These are phyloP conservation scores for Kryptolebias ocellatus DNA, from an alignment of 2,797 vertebrate genomes.

Conservation along the genomic window DNA sequence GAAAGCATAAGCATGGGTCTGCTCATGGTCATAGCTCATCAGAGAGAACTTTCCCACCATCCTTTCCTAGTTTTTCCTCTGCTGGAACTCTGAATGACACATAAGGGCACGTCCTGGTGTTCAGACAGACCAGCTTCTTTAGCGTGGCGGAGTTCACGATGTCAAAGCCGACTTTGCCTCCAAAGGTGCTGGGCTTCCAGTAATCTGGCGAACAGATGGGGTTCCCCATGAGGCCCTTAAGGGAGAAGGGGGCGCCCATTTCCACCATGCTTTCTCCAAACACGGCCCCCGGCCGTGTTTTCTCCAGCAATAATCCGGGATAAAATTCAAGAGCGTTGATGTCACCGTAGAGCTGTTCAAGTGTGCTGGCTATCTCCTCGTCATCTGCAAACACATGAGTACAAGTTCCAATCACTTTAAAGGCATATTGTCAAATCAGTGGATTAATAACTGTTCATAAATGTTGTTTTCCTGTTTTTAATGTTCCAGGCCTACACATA, in stretches of 20 bases:
- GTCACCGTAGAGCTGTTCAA: slow-evolving; percentile 91
- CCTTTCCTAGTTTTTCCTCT: slow-evolving; percentile 21
- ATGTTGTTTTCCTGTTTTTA: too few species aligned
- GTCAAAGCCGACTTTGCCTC: slow-evolving; percentile 88
- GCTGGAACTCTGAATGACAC: slow-evolving; percentile 86
- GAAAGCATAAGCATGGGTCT: slow-evolving; percentile 14
- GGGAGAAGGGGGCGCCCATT: slow-evolving; percentile 96
- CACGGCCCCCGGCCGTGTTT: slow-evolving; percentile 81
- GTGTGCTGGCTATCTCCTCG: slow-evolving; percentile 80
- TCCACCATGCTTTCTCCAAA: slow-evolving; percentile 99
- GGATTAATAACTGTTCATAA: neutral
- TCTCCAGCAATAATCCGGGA: slow-evolving; percentile 89
- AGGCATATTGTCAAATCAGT: neutral
- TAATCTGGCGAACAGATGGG: slow-evolving; percentile 97
- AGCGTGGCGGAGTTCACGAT: slow-evolving; percentile 92
- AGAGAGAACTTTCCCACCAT: slow-evolving; percentile 13
- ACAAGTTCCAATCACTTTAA: neutral
- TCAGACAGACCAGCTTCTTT: slow-evolving; percentile 90
- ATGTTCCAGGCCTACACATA: too few species aligned
- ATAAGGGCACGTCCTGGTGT: slow-evolving; percentile 88
- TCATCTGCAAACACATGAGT: slow-evolving; percentile 80
- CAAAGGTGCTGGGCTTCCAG: slow-evolving; percentile 98
- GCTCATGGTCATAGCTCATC: slow-evolving; percentile 67
- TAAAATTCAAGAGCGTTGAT: slow-evolving; percentile 94
- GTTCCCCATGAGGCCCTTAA: slow-evolving; percentile 96